These are phyloP conservation scores for Sinocyclocheilus anshuiensis DNA, from an alignment of 2,113 vertebrate genomes.

Conservation along the genomic window DNA sequence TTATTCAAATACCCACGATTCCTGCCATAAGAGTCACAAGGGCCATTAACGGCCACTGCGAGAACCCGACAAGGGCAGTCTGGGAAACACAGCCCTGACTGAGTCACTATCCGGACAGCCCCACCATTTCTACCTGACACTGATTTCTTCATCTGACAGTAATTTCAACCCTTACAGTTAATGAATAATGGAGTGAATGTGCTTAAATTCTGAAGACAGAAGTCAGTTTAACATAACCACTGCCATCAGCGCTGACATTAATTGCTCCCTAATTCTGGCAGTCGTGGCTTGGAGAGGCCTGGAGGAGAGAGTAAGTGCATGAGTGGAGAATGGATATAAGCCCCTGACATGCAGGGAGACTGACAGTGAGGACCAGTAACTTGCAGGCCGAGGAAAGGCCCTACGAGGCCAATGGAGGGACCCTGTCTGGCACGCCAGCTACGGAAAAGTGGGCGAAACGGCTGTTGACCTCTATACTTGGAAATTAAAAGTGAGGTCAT, in stretches of 20 bases:
- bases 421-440: conserved; percentile 43
- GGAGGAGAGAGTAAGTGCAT: conserved; percentile 54
- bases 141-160: conserved; percentile 69
- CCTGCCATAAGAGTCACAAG: conserved; percentile 38
- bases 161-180: conserved; percentile 65
- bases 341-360: conserved; percentile 47
- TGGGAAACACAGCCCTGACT: conserved; percentile 30
- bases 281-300: conserved; percentile 46
- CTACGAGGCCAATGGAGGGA: background rate
- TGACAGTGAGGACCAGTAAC: conserved; percentile 48
- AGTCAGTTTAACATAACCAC: conserved; percentile 73
- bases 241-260: conserved; percentile 69
- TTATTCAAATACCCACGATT: conserved; percentile 29
- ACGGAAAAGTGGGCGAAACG: conserved; percentile 53
- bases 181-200: conserved; percentile 73
- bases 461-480: conserved; percentile 51
- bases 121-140: conserved; percentile 64
- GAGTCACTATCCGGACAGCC: conserved; percentile 46
- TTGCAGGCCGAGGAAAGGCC: conserved; percentile 20
- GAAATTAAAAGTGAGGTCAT: conserved; percentile 49
- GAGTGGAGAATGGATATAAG: conserved; percentile 57
- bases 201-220: conserved; percentile 67
- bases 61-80: conserved; percentile 40
- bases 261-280: conserved; percentile 69
- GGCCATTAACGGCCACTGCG: conserved; percentile 44